phyloP scores from a whole-genome alignment of 2,888 invertebrate genomes.

The Boloria euphrosyne region DNA sequence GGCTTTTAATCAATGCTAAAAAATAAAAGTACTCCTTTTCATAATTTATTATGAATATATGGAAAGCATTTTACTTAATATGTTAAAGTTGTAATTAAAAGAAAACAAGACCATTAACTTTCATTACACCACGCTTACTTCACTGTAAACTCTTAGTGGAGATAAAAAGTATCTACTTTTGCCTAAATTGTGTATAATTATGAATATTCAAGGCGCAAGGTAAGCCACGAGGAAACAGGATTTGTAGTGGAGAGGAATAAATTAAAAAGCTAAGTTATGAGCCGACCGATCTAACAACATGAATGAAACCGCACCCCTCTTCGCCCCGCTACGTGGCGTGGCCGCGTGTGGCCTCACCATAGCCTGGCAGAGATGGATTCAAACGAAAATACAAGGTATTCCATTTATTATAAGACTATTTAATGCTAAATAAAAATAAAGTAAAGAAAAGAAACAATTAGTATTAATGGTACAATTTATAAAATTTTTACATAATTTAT shows the following conservation, averaged over 20 bases:
- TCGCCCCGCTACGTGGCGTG: slow-evolving; percentile 47
- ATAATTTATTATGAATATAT: neutral
- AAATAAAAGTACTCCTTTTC: neutral
- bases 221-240: slow-evolving; percentile 66
- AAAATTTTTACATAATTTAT: neutral
- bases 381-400: slow-evolving; percentile 13
- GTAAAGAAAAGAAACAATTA: neutral
- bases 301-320: slow-evolving; percentile 71
- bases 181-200: slow-evolving; percentile 61
- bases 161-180: slow-evolving; percentile 51
- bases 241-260: slow-evolving; percentile 71
- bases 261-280: slow-evolving; percentile 81
- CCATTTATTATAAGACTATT: neutral
- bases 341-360: slow-evolving; percentile 77
- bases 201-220: slow-evolving; percentile 59
- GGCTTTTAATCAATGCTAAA: neutral
- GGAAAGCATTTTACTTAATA: neutral
- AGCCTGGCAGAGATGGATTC: slow-evolving; percentile 64
- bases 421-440: neutral
- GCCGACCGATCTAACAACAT: slow-evolving; percentile 80
- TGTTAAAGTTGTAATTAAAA: too few relatives aligned
- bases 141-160: slow-evolving; percentile 43
- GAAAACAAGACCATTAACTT: slow-evolving; percentile 21
- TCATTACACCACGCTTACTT: slow-evolving; percentile 31
- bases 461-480: neutral